Evolutionary conservation across 2,113 vertebrate species (phyloP).

Genomic region (Halcyon malimbica): DNA sequence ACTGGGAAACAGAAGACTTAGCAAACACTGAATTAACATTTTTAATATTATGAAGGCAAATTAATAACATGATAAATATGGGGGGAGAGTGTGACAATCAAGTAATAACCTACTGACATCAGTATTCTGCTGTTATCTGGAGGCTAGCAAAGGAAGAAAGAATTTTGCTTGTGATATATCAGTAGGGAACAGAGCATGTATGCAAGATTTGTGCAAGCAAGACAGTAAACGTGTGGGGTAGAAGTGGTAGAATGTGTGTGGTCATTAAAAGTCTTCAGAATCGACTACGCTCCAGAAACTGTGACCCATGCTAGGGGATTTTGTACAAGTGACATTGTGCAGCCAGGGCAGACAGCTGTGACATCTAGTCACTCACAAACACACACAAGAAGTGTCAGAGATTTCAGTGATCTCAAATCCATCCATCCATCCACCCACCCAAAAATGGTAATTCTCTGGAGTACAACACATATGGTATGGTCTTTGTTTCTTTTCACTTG

Average conservation of each 20-base stretch:
- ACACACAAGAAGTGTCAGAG: rapidly evolving
- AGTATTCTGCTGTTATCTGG: constrained; percentile 53
- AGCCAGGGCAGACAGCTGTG: neutral
- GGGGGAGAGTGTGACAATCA: neutral
- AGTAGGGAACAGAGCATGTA: neutral
- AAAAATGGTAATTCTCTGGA: neutral
- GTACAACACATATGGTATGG: neutral
- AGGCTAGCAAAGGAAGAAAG: neutral
- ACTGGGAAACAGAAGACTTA: constrained; percentile 21
- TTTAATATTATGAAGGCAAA: constrained; percentile 63
- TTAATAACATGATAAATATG: constrained; percentile 52
- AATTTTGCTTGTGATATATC: neutral
- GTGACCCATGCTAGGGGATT: neutral
- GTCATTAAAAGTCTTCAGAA: neutral
- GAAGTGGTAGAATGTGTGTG: rapidly evolving
- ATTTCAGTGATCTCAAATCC: neutral
- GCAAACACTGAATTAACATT: constrained; percentile 70
- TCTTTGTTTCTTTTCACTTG: neutral
- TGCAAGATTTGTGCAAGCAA: neutral
- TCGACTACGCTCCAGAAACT: neutral
- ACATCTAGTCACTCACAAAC: neutral
- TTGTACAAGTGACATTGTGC: neutral
- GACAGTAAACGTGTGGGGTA: rapidly evolving
- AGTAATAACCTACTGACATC: neutral
- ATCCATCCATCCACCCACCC: neutral